Base-by-base conservation (phyloP, 2,888 invertebrate genomes). In the Orchesellides sinensis region DNA sequence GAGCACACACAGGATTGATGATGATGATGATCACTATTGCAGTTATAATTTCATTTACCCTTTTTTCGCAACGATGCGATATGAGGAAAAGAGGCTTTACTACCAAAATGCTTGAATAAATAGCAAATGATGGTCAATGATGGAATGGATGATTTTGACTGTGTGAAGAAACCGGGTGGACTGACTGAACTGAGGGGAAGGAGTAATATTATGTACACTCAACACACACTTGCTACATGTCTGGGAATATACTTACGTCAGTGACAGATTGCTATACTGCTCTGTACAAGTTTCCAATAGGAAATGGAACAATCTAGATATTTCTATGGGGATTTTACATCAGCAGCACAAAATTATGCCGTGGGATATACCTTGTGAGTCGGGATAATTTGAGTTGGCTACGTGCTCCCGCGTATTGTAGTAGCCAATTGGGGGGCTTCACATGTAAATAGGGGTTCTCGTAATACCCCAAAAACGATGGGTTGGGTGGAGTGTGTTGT, bases 301-400 rank as follows among this genome's bases (percentile, higher is more conserved):
- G 54, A 25, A 10, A 61, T 35, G 35, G 75, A 75, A 75, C 75
- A 75, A 75, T 75, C 75, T 75, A 75, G 75, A 75, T 54, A 75
- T 45, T 75, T 75, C 75, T 47, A 75, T 68, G 27, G 54, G n/a
- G n/a, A n/a, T 29, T 10, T 29, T 23, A 47, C 25, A 17, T 27
- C 19, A 12, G 25, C 35, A 12, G 17, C 66, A 27, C 14, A n/a
- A 2, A 12, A 3, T 23, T 17, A 12, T 65, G 45, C 66, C 8
- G 25, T 27, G 66, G 14, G 45, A 0, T 17, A 6, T 23, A 59
- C 56, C 56, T 1, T 27, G 27, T 17, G 56, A 19, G 25, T 59
- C 27, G 56, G n/a, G 14, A 27, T 10, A 19, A 27, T 59, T 8
- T 27, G 56, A 27, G 14, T 12, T 27, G 25, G 8, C 25, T 1